Conservation (phyloP, 1,140 invertebrate species). For the Monomorium pharaonis region DNA sequence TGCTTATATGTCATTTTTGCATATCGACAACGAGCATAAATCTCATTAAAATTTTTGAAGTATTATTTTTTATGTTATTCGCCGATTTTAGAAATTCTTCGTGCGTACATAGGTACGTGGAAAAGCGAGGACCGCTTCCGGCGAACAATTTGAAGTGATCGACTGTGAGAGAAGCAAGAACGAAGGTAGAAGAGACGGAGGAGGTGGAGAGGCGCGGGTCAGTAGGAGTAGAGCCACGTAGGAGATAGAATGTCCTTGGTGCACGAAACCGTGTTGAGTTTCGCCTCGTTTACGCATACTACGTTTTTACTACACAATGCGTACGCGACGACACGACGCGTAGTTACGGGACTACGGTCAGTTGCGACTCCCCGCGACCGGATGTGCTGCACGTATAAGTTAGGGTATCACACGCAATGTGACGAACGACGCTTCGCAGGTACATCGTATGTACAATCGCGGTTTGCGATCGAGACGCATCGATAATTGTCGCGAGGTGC, state of each 20-base stretch:
- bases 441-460: background rate
- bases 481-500: background rate
- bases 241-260: constrained; percentile 70
- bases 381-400: constrained; percentile 52
- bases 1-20: background rate
- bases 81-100: constrained; percentile 54
- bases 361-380: constrained; percentile 62
- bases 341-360: constrained; percentile 51
- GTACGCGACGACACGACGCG: constrained; percentile 44
- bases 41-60: background rate
- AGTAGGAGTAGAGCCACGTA: constrained; percentile 44
- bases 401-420: background rate
- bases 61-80: constrained; percentile 1
- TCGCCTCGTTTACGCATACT: constrained; percentile 65
- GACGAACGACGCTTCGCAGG: constrained; percentile 9
- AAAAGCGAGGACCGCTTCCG: constrained; percentile 60
- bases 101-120: constrained; percentile 23
- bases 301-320: constrained; percentile 65
- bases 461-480: background rate
- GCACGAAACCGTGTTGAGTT: constrained; percentile 65
- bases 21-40: background rate
- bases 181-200: background rate
- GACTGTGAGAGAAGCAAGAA: background rate
- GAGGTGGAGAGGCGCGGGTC: background rate
- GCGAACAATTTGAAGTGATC: constrained; percentile 60